A percentile compares a stretch with the other conserved stretches of the same genome.
Conservation (phyloP, 92 coral and sea anemone species). For the Porites cylindrica region DNA sequence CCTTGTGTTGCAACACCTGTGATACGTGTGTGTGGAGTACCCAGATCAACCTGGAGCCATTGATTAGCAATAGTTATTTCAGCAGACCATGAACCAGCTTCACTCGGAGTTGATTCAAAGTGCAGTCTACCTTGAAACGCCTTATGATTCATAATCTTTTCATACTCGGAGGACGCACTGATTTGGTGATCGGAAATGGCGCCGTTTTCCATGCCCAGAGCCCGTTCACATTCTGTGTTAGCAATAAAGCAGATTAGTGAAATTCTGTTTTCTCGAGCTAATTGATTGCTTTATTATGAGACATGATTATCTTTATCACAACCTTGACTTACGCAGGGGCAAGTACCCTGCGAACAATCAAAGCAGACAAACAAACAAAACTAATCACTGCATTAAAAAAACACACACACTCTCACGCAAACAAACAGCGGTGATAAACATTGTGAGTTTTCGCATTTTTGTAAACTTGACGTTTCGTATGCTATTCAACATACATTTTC, state of each 20-base stretch:
- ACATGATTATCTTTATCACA: no score
- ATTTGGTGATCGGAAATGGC: constrained; percentile 17
- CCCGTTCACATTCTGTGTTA: neutral
- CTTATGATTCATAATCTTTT: neutral
- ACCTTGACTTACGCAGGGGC: no score
- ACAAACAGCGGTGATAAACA: no score
- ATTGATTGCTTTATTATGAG: no score
- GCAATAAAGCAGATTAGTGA: neutral
- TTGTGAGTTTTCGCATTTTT: no score
- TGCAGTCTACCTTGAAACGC: constrained; percentile 11
- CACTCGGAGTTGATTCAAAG: neutral
- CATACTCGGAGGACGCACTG: constrained; percentile 14
- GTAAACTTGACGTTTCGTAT: no score
- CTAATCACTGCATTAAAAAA: no score
- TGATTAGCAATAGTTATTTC: neutral
- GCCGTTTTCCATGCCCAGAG: constrained; percentile 19
- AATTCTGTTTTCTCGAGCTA: neutral
- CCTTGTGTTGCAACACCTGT: constrained; percentile 45
- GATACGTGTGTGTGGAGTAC: neutral
- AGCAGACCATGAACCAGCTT: constrained; percentile 24
- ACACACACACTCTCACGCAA: no score
- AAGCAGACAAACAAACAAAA: no score
- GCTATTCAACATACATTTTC: no score
- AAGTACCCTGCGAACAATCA: no score
- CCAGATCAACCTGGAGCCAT: constrained; percentile 32